phyloP scores from a whole-genome alignment of 2,888 invertebrate species.

The Melieria omissa region DNA sequence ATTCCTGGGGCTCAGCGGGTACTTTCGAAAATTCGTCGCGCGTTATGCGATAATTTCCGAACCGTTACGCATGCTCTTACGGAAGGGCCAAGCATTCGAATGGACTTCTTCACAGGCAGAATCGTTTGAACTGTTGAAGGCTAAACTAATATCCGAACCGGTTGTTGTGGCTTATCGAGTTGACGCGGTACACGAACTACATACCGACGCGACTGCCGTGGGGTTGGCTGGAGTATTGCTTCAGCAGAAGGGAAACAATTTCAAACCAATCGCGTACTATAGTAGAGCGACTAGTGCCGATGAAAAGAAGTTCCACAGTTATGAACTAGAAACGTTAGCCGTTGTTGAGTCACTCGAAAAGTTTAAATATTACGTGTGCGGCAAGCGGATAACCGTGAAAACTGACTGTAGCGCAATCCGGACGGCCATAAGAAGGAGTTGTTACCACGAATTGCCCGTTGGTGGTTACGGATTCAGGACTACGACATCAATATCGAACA shows the following conservation, averaged over 20 bases:
- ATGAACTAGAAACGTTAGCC: conserved; percentile 40
- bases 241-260: conserved; percentile 24
- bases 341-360: conserved; percentile 40
- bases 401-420: too few species aligned
- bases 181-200: conserved; percentile 34
- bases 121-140: background rate
- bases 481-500: conserved; percentile 4
- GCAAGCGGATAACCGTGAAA: too few species aligned
- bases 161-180: conserved; percentile 33
- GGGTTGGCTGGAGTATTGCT: conserved; percentile 24
- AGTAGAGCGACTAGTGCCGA: conserved; percentile 28
- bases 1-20: conserved; percentile 25
- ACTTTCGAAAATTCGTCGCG: conserved; percentile 26
- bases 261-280: conserved; percentile 27
- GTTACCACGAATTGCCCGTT: too few species aligned
- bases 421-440: too few species aligned
- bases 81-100: conserved; percentile 13
- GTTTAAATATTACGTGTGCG: conserved; percentile 44
- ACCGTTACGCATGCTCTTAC: conserved; percentile 10
- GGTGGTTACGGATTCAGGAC: conserved; percentile 5
- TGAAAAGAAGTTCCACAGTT: conserved; percentile 30
- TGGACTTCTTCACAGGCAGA: conserved; percentile 4
- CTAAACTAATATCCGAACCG: conserved; percentile 21
- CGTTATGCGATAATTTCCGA: conserved; percentile 12
- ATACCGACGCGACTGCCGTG: conserved; percentile 38